Evolutionary conservation across 23 tunicate species (phyloP).

Genomic region (Ascidia mentula): DNA sequence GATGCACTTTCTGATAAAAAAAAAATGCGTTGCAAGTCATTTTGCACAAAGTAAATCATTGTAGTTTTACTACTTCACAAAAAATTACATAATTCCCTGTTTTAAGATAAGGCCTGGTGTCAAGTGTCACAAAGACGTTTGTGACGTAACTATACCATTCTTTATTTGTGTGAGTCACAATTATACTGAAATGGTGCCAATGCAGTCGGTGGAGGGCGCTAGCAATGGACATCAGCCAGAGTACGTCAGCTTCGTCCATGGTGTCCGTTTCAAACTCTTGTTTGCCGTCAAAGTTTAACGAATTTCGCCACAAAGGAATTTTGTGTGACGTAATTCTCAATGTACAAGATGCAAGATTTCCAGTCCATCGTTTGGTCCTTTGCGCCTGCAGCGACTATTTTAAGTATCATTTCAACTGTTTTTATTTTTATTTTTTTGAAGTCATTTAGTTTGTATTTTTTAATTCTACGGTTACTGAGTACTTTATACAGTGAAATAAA

Average conservation of each 20-base stretch:
- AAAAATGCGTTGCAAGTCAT: too few species aligned
- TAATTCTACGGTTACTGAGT: neutral
- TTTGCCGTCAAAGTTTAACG: slow-evolving; percentile 71
- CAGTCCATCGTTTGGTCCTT: slow-evolving; percentile 83
- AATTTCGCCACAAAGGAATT: slow-evolving; percentile 67
- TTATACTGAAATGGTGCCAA: too few species aligned
- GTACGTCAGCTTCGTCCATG: slow-evolving; percentile 63
- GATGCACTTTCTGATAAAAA: too few species aligned
- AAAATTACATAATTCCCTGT: too few species aligned
- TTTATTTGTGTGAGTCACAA: too few species aligned
- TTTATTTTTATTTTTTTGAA: neutral
- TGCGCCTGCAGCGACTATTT: slow-evolving; percentile 96
- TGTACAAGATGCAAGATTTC: slow-evolving; percentile 74
- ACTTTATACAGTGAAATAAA: neutral
- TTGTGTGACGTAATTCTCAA: slow-evolving; percentile 86
- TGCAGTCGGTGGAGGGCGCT: neutral
- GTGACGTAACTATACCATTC: too few species aligned
- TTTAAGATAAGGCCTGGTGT: too few species aligned
- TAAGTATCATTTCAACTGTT: slow-evolving; percentile 25
- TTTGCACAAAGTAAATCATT: too few species aligned
- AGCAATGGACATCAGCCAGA: slow-evolving; percentile 53
- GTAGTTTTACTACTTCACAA: too few species aligned
- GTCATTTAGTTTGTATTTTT: neutral
- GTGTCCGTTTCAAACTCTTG: slow-evolving; percentile 8
- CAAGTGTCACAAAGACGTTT: too few species aligned